These are phyloP conservation scores for Propithecus coquereli DNA, from an alignment of 2,113 vertebrate species.

Conservation along the genomic window DNA sequence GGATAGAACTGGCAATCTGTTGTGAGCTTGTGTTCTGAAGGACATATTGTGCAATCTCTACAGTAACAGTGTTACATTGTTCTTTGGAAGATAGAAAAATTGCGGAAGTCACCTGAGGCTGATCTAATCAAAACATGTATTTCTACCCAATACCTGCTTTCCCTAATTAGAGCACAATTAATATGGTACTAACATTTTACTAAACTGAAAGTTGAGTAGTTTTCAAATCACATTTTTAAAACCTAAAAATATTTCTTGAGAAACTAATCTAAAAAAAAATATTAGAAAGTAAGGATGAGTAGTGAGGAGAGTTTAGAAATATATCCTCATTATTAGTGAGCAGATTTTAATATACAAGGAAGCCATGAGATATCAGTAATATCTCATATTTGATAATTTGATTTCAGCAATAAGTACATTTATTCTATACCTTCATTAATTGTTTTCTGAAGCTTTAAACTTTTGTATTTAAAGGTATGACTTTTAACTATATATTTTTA, in stretches of 20 bases:
- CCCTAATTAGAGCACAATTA: background rate
- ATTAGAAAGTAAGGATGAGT: background rate
- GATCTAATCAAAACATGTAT: background rate
- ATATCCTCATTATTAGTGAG: background rate
- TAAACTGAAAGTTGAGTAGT: background rate
- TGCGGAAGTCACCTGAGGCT: background rate
- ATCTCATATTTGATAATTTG: background rate
- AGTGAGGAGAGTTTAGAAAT: slow-evolving; percentile 42
- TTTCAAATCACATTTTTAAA: background rate
- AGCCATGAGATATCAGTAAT: background rate
- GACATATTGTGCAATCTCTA: background rate
- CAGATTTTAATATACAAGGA: background rate
- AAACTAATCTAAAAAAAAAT: background rate
- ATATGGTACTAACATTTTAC: background rate
- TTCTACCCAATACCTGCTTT: background rate
- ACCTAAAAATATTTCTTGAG: slow-evolving; percentile 7
- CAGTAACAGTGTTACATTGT: background rate
- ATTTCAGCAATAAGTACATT: background rate
- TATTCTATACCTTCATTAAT: background rate
- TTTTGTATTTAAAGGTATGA: background rate
- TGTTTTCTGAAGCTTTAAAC: slow-evolving; percentile 35
- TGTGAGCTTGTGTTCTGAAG: background rate
- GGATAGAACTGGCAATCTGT: background rate
- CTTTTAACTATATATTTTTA: slow-evolving; percentile 1
- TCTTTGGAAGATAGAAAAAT: slow-evolving; percentile 11